Conservation (phyloP, 2,113 vertebrate species). For the Anser cygnoides region DNA sequence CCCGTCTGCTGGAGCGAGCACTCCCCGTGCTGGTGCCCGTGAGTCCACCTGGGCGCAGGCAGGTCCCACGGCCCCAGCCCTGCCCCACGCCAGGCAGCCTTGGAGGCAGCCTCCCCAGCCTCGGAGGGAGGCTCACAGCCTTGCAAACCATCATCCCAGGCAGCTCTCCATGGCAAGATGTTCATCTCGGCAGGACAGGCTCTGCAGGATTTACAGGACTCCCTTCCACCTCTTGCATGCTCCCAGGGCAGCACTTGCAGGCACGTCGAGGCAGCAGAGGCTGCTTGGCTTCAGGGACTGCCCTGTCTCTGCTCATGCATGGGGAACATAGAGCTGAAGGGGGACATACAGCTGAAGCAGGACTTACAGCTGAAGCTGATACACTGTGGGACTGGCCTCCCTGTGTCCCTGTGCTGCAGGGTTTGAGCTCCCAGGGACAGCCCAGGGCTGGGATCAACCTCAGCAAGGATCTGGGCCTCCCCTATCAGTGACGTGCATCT, state of each 20-base stretch:
- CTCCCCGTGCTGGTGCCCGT: neutral
- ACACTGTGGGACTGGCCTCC: neutral
- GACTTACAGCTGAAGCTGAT: neutral
- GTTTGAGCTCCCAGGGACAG: neutral
- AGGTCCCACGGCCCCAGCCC: rapidly evolving
- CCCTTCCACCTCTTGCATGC: rapidly evolving
- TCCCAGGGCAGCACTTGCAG: neutral
- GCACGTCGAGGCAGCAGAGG: neutral
- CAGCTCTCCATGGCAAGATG: neutral
- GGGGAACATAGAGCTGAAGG: neutral
- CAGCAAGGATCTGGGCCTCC: neutral
- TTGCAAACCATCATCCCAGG: neutral
- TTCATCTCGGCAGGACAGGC: neutral
- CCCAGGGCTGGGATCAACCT: neutral
- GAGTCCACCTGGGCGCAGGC: neutral
- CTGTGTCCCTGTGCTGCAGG: too few species aligned
- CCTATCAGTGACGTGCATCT: neutral
- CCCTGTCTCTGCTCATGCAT: neutral
- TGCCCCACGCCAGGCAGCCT: neutral
- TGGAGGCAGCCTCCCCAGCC: neutral
- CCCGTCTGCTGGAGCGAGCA: rapidly evolving
- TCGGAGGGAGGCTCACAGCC: too few species aligned
- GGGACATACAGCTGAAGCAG: too few species aligned
- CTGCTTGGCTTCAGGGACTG: rapidly evolving
- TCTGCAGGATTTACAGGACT: neutral